Evolutionary conservation across 2,113 vertebrate genomes (phyloP), one percentile per base, ranked within the genome.

Genomic region (Melospiza georgiana): DNA sequence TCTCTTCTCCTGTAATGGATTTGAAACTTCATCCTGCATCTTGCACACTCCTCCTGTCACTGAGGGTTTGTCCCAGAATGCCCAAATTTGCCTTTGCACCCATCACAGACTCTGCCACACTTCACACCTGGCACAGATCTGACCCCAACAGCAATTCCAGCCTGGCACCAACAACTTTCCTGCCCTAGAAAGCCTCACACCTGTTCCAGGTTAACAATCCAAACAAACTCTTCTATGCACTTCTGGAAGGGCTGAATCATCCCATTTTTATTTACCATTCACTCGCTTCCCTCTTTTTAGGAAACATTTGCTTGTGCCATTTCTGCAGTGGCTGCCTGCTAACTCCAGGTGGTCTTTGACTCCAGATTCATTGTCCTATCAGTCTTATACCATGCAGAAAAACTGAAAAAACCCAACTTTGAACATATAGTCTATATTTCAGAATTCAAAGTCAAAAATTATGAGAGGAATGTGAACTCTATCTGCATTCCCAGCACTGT

Each of bases 371-470:
- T 22, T 25, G 4, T 62, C 44, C 59, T 43, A 2, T 3, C 11
- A 55, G 66, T 14, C 12, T 55, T 12, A 35, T 0, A 16, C 10
- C 12, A 39, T 0, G 2, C 12, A 49, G 2, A 10, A 80, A 72
- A 90, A 25, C 25, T 43, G 37, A 7, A 12, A 21, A 48, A 43
- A 21, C 0, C 25, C 20, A 33, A 31, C 19, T 31, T 19, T 14
- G 25, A 63, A 62, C 19, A 44, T 4, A 19, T 0, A 51, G 2
- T 49, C 24, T 10, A 0, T 24, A 35, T 9, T 43, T 63, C 65
- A 71, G 57, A 69, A 15, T 31, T 28, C 12, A 28, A 71, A 86
- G 27, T 10, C 5, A 69, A 48, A 76, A 54, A 46, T 27, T 7
- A 44, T 0, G 2, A 46, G 37, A n/a, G 11, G 28, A 84, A 91